Evolutionary conservation across 2,888 invertebrate genomes (phyloP), one percentile per base, ranked within the genome.

Genomic region (Drosophila parthenogenetica): DNA sequence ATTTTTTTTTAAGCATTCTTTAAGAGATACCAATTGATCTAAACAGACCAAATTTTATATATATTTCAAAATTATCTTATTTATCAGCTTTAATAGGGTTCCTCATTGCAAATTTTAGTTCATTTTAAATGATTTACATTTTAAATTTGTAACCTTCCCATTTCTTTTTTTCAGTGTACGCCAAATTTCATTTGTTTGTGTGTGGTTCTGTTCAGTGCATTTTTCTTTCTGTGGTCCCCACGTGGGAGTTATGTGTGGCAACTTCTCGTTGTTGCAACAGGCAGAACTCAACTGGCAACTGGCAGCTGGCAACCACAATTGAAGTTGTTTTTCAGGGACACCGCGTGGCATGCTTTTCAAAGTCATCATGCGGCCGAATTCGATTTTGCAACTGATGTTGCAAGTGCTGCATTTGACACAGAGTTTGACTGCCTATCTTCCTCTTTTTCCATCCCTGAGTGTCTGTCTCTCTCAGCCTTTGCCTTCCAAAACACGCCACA

Each of bases 141-240:
- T n/a, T n/a, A n/a, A n/a, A n/a, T n/a, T n/a, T n/a, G n/a, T n/a
- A n/a, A n/a, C n/a, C n/a, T n/a, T n/a, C 22, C 3, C 22, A 22
- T 22, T 22, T 3, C 22, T 22, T 29, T 29, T 25, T 29, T 29
- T 29, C 1, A 29, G 29, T 67, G 66, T 57, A 19, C 48, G 79
- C 66, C 73, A 73, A 79, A 85, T 79, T 85, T 63, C 67, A 85
- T 81, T 79, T 69, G 76, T 62, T 42, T 55, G 51, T 68, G 25
- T 40, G 45, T 35, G 64, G 40, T 37, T 64, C 32, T 49, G 2
- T 19, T 19, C 29, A 3, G 22, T 22, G 4, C 22, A 8, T 29
- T 29, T 29, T 2, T 8, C 32, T 43, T 8, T 32, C 29, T 40
- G 17, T 22, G 13, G 13, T 45, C 48, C 32, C 35, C 46, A 29